These are phyloP conservation scores for Vidua macroura DNA, from an alignment of 2,113 vertebrate species.

Conservation along the genomic window DNA sequence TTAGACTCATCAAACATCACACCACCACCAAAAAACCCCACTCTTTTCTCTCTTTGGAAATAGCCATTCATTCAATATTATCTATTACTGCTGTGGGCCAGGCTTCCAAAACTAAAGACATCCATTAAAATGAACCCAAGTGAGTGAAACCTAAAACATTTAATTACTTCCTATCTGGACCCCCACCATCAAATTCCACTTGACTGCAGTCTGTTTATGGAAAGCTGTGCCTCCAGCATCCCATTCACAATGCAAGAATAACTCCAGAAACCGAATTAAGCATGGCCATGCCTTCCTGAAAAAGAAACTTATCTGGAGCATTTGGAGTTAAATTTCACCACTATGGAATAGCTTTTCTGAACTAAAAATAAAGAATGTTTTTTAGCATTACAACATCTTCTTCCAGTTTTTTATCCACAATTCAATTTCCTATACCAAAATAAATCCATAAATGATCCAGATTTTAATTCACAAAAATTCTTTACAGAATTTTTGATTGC, in stretches of 20 bases:
- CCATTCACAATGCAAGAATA: not conserved
- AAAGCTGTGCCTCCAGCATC: not conserved
- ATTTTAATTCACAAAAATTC: not conserved
- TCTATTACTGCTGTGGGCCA: not conserved
- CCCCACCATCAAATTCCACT: not conserved
- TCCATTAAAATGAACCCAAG: not conserved
- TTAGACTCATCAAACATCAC: not conserved
- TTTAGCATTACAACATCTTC: not conserved
- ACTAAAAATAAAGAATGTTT: not conserved
- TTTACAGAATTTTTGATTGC: not conserved
- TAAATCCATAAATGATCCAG: not conserved
- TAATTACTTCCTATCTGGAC: not conserved
- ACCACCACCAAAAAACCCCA: not conserved
- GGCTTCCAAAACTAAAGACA: not conserved
- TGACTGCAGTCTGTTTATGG: not conserved
- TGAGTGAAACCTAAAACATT: not conserved
- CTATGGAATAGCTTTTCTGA: fast-evolving
- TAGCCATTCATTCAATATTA: not conserved
- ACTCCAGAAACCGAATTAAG: not conserved
- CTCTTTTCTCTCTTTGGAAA: not conserved
- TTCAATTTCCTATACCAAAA: not conserved
- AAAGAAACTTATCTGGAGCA: not conserved
- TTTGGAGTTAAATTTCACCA: not conserved
- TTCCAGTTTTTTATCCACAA: not conserved
- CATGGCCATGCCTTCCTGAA: not conserved